Evolutionary conservation across 2,797 vertebrate genomes (phyloP).

Genomic region (Enteromius thamalakanensis): DNA sequence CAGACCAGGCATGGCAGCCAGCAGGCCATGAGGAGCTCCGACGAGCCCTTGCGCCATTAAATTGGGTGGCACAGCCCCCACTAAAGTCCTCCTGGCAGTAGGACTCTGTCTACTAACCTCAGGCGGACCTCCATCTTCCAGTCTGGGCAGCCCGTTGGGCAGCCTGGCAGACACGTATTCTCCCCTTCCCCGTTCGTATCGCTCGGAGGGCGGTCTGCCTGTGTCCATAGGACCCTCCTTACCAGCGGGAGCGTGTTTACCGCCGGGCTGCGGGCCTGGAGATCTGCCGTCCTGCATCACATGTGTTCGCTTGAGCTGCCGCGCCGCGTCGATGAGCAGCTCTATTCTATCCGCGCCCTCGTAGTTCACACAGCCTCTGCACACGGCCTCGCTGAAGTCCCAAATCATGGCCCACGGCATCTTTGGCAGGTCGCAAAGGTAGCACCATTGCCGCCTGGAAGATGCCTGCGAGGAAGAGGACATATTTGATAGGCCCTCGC

Average conservation of each 20-base stretch:
- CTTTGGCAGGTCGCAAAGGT: conserved; percentile 91
- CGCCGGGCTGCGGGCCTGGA: conserved; percentile 79
- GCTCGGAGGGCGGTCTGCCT: conserved; percentile 72
- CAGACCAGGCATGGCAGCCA: conserved; percentile 81
- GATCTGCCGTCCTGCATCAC: conserved; percentile 86
- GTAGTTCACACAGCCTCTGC: conserved; percentile 91
- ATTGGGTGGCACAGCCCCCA: conserved; percentile 80
- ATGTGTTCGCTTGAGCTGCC: conserved; percentile 85
- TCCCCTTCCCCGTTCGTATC: conserved; percentile 72
- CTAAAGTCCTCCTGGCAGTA: conserved; percentile 78
- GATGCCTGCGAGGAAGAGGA: conserved; percentile 81
- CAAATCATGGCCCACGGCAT: conserved; percentile 93
- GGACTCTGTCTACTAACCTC: conserved; percentile 82
- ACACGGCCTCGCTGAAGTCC: conserved; percentile 93
- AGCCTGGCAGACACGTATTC: conserved; percentile 79
- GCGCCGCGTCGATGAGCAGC: conserved; percentile 85
- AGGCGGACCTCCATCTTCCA: conserved; percentile 75
- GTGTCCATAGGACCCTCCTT: conserved; percentile 66
- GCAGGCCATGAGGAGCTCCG: conserved; percentile 74
- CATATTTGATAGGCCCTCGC: conserved; percentile 65
- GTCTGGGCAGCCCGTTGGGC: conserved; percentile 84
- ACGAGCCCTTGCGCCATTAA: conserved; percentile 80
- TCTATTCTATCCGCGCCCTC: conserved; percentile 90
- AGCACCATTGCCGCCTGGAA: conserved; percentile 90
- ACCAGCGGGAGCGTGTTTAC: conserved; percentile 76